A percentile compares a stretch with the other conserved stretches of the same genome.
Evolutionary conservation across 1,140 invertebrate species (phyloP).

Genomic region (Holotrichia oblita): DNA sequence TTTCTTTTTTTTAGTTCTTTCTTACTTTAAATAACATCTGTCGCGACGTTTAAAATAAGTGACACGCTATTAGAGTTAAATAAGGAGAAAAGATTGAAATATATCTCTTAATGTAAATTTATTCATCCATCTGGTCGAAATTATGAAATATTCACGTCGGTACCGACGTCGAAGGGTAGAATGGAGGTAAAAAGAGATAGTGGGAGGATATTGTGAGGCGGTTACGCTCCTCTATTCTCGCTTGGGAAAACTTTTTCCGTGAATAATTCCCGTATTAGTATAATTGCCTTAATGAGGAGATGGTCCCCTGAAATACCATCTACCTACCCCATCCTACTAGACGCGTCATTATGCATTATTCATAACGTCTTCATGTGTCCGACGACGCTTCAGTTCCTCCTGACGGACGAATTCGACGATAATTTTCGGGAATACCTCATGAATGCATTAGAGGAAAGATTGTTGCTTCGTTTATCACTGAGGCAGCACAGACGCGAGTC

Average conservation of each 20-base stretch:
- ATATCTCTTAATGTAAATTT: neutral
- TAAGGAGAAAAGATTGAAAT: neutral
- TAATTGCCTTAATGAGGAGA: conserved; percentile 3
- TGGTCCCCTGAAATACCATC: neutral
- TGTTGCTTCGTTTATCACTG: too few species aligned
- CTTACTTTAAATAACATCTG: too few species aligned
- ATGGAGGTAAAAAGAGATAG: neutral
- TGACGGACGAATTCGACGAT: too few species aligned
- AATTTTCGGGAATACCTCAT: too few species aligned
- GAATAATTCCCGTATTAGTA: conserved; percentile 1
- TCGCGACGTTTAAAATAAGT: too few species aligned
- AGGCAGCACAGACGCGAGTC: too few species aligned
- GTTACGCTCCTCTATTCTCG: neutral
- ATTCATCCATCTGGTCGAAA: neutral
- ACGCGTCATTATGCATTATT: neutral
- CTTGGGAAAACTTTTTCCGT: conserved; percentile 1
- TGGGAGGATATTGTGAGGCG: neutral
- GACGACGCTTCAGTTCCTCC: neutral
- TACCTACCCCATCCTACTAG: neutral
- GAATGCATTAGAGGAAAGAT: too few species aligned
- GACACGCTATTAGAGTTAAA: too few species aligned
- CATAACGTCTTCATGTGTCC: conserved; percentile 15
- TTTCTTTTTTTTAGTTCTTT: neutral
- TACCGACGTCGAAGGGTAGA: neutral
- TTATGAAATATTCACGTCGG: conserved; percentile 21